phyloP scores from a whole-genome alignment of 2,797 vertebrate genomes.

The Acanthurus leucopareius region DNA sequence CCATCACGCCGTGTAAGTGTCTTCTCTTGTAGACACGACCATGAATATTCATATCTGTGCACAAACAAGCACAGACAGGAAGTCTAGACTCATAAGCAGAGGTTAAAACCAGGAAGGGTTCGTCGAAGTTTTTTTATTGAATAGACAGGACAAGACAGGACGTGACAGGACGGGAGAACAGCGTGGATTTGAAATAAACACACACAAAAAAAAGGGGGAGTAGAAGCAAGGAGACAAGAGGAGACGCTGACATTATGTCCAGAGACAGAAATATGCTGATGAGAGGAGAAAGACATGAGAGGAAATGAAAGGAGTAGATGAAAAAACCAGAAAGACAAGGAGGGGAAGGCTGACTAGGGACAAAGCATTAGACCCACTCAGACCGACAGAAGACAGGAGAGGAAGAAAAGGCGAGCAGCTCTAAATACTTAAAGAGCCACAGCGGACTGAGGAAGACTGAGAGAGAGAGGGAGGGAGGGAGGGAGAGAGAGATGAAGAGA shows the following conservation, averaged over 20 bases:
- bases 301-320: constrained; percentile 50
- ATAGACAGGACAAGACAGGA: constrained; percentile 23
- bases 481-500: constrained; percentile 31
- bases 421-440: constrained; percentile 64
- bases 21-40: constrained; percentile 6
- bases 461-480: constrained; percentile 20
- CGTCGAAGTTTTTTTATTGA: constrained; percentile 18
- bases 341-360: constrained; percentile 53
- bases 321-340: constrained; percentile 12
- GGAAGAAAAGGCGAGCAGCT: constrained; percentile 49
- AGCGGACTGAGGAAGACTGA: constrained; percentile 28
- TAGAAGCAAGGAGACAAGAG: constrained; percentile 24
- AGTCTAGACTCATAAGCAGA: constrained; percentile 27
- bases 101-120: constrained; percentile 22
- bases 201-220: not conserved
- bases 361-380: constrained; percentile 47
- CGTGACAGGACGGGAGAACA: constrained; percentile 23
- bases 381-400: constrained; percentile 30
- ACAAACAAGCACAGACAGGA: constrained; percentile 14
- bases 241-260: constrained; percentile 49
- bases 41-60: constrained; percentile 47
- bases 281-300: constrained; percentile 47
- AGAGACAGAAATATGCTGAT: constrained; percentile 54
- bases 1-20: constrained; percentile 9
- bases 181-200: constrained; percentile 17